phyloP scores from a whole-genome alignment of 2,113 vertebrate genomes.

The Tinamus guttatus region DNA sequence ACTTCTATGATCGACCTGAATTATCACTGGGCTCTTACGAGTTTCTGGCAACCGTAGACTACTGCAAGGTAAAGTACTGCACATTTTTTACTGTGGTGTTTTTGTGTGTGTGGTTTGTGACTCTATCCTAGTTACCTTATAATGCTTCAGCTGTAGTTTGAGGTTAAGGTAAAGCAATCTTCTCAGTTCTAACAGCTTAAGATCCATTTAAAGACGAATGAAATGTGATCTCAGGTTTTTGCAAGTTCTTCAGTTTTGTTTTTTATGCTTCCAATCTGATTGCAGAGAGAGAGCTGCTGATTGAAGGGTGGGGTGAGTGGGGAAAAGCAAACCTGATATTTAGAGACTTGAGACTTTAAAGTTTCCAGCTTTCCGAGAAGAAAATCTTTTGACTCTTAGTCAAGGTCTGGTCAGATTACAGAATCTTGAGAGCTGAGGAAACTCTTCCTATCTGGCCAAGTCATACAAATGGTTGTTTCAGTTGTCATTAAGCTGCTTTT shows the following conservation, averaged over 20 bases:
- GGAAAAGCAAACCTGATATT: background rate
- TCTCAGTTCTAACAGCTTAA: background rate
- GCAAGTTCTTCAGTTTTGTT: background rate
- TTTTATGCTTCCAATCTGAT: background rate
- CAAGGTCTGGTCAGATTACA: background rate
- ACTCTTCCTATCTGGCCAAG: background rate
- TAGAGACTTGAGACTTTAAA: background rate
- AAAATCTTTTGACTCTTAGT: background rate
- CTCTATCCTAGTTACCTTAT: background rate
- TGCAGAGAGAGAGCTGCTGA: background rate
- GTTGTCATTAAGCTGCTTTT: background rate
- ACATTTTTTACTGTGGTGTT: background rate
- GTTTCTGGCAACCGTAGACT: constrained; percentile 95
- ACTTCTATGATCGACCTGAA: constrained; percentile 95
- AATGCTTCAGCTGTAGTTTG: background rate
- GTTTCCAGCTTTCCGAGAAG: background rate
- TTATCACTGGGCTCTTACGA: constrained; percentile 95
- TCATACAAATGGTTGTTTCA: background rate
- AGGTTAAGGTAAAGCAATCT: background rate
- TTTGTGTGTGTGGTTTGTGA: background rate
- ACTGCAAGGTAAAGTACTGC: constrained; percentile 89
- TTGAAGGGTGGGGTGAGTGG: background rate
- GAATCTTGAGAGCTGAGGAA: background rate
- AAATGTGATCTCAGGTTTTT: background rate
- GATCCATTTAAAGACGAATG: background rate